Base-by-base conservation (phyloP, 2,113 vertebrate genomes). In the Monopterus albus region DNA sequence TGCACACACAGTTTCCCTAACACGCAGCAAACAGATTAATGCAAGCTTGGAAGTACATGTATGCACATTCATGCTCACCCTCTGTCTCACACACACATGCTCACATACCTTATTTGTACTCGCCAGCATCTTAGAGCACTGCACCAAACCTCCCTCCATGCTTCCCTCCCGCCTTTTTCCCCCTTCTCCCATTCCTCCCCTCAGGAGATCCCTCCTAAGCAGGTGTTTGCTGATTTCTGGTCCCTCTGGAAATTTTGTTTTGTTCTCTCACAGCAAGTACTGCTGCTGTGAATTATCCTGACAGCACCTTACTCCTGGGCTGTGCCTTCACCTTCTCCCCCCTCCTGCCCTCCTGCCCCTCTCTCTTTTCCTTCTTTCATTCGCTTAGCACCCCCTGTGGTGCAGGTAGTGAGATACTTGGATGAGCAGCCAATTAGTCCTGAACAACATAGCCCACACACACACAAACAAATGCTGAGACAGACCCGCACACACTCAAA, bases 171-270 rank as follows among this genome's bases (percentile, higher is more conserved):
- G 14, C 25, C 14, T 18, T 10, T 49, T 29, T 29, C 60, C 58
- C 31, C 28, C 53, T 43, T 52, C 57, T 68, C 36, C 40, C 23
- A 35, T 62, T 71, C 38, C 2, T 3, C 79, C 77, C 86, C 82
- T 53, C 64, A 40, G 74, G 82, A 75, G 76, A 56, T 75, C 28
- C 75, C 67, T 79, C 70, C 81, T 91, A 85, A 90, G 88, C 91
- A 92, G 91, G 84, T 92, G 91, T 90, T 90, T 78, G 89, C 88
- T 85, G 78, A 82, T 88, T 90, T 90, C 77, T 88, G 62, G 72
- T 90, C 88, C 89, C 88, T 13, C 63, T 82, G 86, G 89, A 84
- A 87, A 69, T 79, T 81, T 64, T 66, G 75, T 84, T 92, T 89
- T 91, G 86, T 91, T 92, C 86, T 79, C n/a, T 77, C n/a, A 59